Percentiles rank a stretch among this genome's conserved stretches.
phyloP scores from a whole-genome alignment of 2,888 invertebrate species.

The Acanthosepion esculentum region DNA sequence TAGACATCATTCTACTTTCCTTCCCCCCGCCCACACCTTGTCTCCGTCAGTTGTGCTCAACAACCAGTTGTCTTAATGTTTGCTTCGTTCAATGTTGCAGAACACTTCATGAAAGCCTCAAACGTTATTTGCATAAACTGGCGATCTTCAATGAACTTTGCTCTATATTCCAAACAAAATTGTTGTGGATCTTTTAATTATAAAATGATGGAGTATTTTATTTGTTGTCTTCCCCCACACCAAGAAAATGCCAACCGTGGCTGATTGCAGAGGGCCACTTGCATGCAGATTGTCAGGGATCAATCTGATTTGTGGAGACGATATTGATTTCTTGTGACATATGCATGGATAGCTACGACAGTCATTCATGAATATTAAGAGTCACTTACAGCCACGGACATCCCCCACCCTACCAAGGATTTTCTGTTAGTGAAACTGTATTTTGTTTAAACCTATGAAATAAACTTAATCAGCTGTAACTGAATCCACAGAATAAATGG shows the following conservation, averaged over 20 bases:
- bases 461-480: not conserved
- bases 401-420: not conserved
- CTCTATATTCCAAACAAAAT: conserved; percentile 39
- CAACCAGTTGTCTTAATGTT: not conserved
- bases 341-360: not conserved
- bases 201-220: conserved; percentile 38
- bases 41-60: not conserved
- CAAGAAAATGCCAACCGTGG: not conserved
- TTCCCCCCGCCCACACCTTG: not conserved
- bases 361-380: conserved; percentile 16
- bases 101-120: conserved; percentile 16
- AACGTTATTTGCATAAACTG: conserved; percentile 42
- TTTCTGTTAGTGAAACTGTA: not conserved
- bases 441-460: not conserved
- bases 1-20: not conserved
- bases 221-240: not conserved
- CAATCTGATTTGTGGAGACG: not conserved
- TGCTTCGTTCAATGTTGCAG: not conserved
- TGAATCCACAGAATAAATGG: not conserved
- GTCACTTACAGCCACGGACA: not conserved
- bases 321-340: not conserved
- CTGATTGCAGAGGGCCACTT: not conserved
- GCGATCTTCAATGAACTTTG: conserved; percentile 11
- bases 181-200: conserved; percentile 44
- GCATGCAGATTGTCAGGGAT: not conserved